phyloP scores from a whole-genome alignment of 2,113 vertebrate genomes.

The Poeciliopsis retropinna region DNA sequence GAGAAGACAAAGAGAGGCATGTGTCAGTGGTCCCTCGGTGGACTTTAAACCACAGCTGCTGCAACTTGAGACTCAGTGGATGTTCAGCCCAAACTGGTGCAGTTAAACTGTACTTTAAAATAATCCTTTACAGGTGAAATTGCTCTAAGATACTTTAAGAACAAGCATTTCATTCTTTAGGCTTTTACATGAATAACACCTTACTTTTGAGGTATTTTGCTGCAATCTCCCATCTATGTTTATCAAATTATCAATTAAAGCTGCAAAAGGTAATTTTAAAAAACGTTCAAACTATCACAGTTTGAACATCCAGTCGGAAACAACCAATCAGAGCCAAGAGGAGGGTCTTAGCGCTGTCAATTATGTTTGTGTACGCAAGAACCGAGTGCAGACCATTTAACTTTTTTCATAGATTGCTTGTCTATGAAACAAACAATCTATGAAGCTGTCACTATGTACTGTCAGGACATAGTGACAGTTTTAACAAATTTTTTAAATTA shows the following conservation, averaged over 20 bases:
- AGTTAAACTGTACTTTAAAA: background rate
- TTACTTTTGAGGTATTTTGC: background rate
- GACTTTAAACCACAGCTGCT: constrained; percentile 6
- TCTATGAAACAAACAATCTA: too few species aligned
- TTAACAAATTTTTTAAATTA: too few species aligned
- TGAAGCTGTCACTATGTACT: too few species aligned
- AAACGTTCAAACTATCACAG: too few species aligned
- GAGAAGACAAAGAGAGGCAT: background rate
- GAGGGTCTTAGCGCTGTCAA: too few species aligned
- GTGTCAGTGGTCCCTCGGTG: background rate
- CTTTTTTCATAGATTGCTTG: too few species aligned
- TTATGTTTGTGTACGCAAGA: too few species aligned
- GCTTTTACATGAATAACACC: background rate
- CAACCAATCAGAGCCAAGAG: too few species aligned
- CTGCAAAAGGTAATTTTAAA: background rate
- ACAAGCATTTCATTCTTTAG: background rate
- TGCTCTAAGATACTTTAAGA: background rate
- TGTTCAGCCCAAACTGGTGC: background rate
- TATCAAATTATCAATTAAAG: background rate
- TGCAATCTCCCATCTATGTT: background rate
- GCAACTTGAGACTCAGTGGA: background rate
- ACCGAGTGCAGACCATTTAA: too few species aligned
- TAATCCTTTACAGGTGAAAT: background rate
- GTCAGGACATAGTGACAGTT: too few species aligned
- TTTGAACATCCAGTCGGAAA: too few species aligned